Evolutionary conservation across 2,113 vertebrate genomes (phyloP).

Genomic region (Calypte anna): DNA sequence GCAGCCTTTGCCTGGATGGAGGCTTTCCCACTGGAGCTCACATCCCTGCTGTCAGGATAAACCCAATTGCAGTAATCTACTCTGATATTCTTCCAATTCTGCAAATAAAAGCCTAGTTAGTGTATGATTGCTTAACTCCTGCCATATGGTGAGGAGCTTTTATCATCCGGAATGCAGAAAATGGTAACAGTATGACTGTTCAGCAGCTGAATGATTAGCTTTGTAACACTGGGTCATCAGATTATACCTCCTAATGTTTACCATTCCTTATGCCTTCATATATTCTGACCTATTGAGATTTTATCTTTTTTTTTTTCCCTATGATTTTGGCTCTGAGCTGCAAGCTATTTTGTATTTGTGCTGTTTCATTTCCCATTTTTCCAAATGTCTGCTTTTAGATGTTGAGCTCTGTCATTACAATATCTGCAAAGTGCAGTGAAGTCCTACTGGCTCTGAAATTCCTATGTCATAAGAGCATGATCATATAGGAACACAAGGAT

Average conservation of each 20-base stretch:
- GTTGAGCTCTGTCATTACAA: neutral
- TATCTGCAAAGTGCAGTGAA: neutral
- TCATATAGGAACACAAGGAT: neutral
- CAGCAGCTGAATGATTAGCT: constrained; percentile 18
- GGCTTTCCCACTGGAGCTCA: neutral
- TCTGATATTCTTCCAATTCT: constrained; percentile 29
- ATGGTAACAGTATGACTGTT: constrained; percentile 21
- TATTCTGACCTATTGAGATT: neutral
- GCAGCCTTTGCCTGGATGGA: neutral
- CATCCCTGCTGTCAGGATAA: constrained; percentile 21
- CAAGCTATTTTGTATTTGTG: neutral
- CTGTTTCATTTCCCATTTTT: neutral
- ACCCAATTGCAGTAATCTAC: neutral
- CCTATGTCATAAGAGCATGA: neutral
- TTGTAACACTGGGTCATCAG: neutral
- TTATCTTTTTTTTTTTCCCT: neutral
- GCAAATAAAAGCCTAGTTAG: constrained; percentile 37
- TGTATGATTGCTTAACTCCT: constrained; percentile 32
- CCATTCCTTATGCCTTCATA: constrained; percentile 6
- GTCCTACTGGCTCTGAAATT: neutral
- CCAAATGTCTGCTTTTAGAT: neutral
- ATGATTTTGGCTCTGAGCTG: neutral
- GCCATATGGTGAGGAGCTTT: constrained; percentile 37
- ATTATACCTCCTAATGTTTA: neutral
- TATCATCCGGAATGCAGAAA: neutral